Evolutionary conservation across 2,113 vertebrate species (phyloP).

Genomic region (Ceyx melanurus): DNA sequence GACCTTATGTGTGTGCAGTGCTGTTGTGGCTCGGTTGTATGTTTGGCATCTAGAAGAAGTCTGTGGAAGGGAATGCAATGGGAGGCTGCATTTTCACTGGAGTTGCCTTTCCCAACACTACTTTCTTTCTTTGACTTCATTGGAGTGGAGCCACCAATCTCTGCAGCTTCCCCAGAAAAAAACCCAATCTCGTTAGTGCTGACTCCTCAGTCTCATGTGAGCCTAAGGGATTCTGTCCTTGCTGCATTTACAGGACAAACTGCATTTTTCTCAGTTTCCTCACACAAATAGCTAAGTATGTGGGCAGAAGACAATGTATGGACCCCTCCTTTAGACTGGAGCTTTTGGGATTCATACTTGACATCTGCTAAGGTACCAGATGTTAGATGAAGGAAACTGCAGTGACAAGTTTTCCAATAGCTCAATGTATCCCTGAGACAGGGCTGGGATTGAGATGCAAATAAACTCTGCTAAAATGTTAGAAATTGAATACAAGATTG

Average conservation of each 20-base stretch:
- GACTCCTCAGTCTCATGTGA: neutral
- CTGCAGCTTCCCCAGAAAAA: neutral
- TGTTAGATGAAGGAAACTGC: neutral
- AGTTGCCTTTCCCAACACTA: neutral
- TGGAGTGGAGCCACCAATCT: neutral
- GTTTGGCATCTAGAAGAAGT: neutral
- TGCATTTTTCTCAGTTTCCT: neutral
- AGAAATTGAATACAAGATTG: neutral
- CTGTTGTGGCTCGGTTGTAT: neutral
- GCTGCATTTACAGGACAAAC: neutral
- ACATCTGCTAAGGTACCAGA: neutral
- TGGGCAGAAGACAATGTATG: neutral
- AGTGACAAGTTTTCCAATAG: neutral
- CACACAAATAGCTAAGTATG: neutral
- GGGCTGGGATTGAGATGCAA: neutral
- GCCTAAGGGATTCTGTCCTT: neutral
- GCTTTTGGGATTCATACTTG: neutral
- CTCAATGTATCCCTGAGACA: neutral
- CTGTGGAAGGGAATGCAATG: neutral
- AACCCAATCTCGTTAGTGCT: rapidly evolving
- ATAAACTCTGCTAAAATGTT: neutral
- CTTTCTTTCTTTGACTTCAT: neutral
- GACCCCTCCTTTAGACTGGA: neutral
- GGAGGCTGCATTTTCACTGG: neutral
- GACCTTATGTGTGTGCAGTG: neutral